phyloP scores from a whole-genome alignment of 2,113 vertebrate genomes.

The Hydropotes inermis region DNA sequence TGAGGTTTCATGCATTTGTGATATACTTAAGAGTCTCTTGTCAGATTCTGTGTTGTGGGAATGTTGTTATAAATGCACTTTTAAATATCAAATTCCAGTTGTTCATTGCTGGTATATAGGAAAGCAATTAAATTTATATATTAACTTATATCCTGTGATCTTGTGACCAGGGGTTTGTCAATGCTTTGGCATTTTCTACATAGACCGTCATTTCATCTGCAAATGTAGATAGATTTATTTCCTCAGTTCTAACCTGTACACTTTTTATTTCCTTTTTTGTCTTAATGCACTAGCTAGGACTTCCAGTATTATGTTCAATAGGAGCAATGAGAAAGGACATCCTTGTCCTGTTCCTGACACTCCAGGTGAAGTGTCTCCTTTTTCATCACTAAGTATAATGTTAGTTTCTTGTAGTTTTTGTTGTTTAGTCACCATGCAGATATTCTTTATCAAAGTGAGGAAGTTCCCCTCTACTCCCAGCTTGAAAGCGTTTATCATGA shows the following conservation, averaged over 20 bases:
- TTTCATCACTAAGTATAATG: neutral
- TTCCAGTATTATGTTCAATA: neutral
- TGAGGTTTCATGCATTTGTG: neutral
- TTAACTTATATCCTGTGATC: neutral
- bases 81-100: neutral
- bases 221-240: neutral
- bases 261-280: neutral
- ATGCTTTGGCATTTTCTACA: neutral
- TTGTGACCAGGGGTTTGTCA: neutral
- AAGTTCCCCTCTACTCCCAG: neutral
- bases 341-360: neutral
- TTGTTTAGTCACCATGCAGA: neutral
- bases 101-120: neutral
- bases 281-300: neutral
- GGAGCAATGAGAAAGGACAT: neutral
- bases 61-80: neutral
- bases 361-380: neutral
- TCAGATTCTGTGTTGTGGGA: neutral
- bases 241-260: neutral
- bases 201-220: neutral
- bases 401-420: neutral
- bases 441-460: neutral
- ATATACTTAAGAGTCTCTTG: neutral
- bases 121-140: slow-evolving; percentile 16
- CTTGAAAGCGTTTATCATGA: neutral